Evolutionary conservation across 2,113 vertebrate genomes (phyloP), one percentile per base, ranked within the genome.

Genomic region (Vireo altiloquus): DNA sequence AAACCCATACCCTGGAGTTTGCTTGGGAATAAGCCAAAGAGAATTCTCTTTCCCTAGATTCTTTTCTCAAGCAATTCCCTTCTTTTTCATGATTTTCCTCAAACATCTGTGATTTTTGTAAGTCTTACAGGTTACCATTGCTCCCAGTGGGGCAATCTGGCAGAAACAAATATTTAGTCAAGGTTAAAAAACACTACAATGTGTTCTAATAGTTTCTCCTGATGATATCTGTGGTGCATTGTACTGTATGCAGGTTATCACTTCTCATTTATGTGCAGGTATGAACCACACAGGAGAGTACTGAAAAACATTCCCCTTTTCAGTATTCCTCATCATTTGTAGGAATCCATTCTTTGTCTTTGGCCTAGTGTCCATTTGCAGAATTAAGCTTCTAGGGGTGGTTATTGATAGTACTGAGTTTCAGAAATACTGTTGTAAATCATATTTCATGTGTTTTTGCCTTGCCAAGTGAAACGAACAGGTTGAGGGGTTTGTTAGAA

Each of bases 1-100:
- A 18, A 4, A 4, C 4, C 1, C 0, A 1, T 82, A 42, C 78
- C 19, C 3, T 57, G n/a, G 7, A 69, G 10, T 37, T 39, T 82
- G 5, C 15, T 31, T 53, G 20, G 11, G 14, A 69, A 30, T 59
- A 66, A 83, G 8, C 7, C 25, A 47, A 57, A 59, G 23, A 75
- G 23, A 69, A 50, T 72, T 76, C 18, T 80, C 3, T 82, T 83
- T 86, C 27, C 15, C 10, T 76, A 28, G 31, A 25, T 84, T 78
- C 1, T 84, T 60, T 89, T 66, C 13, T 66, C 11, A 28, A 10
- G 27, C 24, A 74, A 1, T 28, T 83, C 70, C 15, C 25, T 76
- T 5, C 25, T 71, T 90, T 76, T 83, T 72, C 20, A 30, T 37
- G 0, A 44, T 77, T 76, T 72, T 4, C 35, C 46, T 80, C 39